A percentile compares a stretch with the other conserved stretches of the same genome.
Conservation (phyloP, 1,140 invertebrate genomes). For the Drosophila lacteicornis region DNA sequence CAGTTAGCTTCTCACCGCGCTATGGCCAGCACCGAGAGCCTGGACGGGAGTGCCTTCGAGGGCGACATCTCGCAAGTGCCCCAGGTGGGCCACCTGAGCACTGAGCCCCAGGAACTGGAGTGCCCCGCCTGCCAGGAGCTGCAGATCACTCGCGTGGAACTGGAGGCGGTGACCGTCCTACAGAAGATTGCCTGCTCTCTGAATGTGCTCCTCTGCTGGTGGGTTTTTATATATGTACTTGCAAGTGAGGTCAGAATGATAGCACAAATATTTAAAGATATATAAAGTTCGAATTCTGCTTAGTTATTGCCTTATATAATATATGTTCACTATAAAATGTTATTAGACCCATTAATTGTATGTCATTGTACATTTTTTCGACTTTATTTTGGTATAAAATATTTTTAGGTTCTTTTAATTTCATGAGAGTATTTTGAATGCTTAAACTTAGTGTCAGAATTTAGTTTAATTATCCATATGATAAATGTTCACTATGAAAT, state of each 20-base stretch:
- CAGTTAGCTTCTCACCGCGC: conserved; percentile 54
- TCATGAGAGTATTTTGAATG: background rate
- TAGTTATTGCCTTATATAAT: background rate
- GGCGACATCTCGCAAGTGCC: conserved; percentile 62
- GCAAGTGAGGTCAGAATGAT: background rate
- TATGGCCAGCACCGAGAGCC: conserved; percentile 75
- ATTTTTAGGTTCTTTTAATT: background rate
- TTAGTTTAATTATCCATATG: background rate
- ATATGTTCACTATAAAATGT: background rate
- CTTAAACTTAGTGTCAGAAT: no score
- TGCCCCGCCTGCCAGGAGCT: conserved; percentile 73
- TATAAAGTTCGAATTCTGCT: background rate
- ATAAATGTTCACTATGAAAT: no score
- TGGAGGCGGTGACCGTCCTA: conserved; percentile 64
- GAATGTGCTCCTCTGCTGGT: conserved; percentile 76
- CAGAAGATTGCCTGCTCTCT: conserved; percentile 62
- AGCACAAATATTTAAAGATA: background rate
- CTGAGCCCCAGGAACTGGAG: conserved; percentile 62
- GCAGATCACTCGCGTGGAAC: conserved; percentile 54
- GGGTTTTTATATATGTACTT: conserved; percentile 5
- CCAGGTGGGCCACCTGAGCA: conserved; percentile 69
- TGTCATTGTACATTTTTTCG: no score
- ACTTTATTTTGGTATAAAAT: background rate
- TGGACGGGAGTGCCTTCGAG: conserved; percentile 65
- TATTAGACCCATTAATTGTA: background rate